Percentiles rank a stretch among this genome's conserved stretches.
Evolutionary conservation across 2,888 invertebrate genomes (phyloP).

Genomic region (Idaea aversata): DNA sequence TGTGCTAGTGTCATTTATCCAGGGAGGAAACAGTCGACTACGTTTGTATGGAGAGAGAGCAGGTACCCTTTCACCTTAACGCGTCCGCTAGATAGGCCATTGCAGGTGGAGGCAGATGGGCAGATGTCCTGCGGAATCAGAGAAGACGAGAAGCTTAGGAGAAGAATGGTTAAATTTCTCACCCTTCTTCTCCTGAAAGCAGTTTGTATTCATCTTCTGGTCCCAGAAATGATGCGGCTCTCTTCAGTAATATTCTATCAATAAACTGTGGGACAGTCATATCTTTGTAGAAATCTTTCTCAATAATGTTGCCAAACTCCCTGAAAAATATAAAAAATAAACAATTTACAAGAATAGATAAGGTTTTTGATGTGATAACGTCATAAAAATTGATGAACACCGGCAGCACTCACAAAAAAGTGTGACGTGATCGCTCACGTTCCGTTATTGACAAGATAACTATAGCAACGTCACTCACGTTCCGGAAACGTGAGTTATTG

Average conservation of each 20-base stretch:
- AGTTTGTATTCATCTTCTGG: not conserved
- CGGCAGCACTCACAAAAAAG: no score
- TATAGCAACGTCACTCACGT: no score
- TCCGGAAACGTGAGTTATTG: no score
- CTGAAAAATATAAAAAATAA: constrained; percentile 53
- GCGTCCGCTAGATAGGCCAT: no score
- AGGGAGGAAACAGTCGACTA: no score
- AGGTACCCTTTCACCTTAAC: no score
- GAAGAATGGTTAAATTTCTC: not conserved
- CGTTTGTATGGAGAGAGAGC: no score
- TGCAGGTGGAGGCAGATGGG: no score
- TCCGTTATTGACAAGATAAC: no score
- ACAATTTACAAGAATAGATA: not conserved
- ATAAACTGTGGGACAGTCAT: constrained; percentile 79
- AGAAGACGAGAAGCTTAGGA: not conserved
- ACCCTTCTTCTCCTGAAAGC: not conserved
- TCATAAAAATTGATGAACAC: no score
- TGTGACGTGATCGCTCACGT: not conserved
- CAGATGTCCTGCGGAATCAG: not conserved
- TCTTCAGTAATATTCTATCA: constrained; percentile 77
- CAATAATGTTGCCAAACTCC: constrained; percentile 69
- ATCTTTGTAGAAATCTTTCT: constrained; percentile 77
- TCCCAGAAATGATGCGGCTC: constrained; percentile 77
- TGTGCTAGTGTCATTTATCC: no score
- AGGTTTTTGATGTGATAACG: no score